Base-by-base conservation (phyloP, 2,113 vertebrate genomes). In the Meleagris gallopavo region DNA sequence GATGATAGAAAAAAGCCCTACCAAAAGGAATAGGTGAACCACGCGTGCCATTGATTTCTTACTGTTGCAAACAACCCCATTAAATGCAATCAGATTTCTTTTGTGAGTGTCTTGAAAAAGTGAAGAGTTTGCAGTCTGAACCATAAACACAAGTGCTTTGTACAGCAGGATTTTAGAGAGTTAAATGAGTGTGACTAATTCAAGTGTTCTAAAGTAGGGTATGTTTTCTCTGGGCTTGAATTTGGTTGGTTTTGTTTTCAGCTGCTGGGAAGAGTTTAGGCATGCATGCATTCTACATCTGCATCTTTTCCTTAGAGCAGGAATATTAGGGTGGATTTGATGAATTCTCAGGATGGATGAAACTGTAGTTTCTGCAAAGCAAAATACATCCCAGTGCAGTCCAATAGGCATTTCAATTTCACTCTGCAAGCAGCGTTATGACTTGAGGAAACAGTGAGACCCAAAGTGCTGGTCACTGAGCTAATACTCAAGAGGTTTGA, bases 151-250 rank as follows among this genome's bases (percentile, higher is more conserved):
- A 69, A 75, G 34, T 45, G 32, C 62, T 92, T 82, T 72, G 65
- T 80, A 27, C 61, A 57, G 65, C 65, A 69, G 80, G 83, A 93
- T 48, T 70, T 46, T 2, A 45, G 55, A 32, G 46, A 88, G 46
- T 86, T 91, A 94, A 97, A 93, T 14, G 70, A 78, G 11, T 81
- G 89, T 65, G 64, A 93, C 61, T 83, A 75, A 87, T 91, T 67
- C 25, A 46, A 55, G 46, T 60, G 32, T 71, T 89, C 65, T 36
- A 19, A 77, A 93, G 43, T 20, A 72, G 30, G 48, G 6, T 86
- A 17, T 58, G 41, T 77, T 81, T 74, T 88, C 50, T 57, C 40
- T 48, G 54, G 60, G 9, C 74, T 88, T 17, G 24, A 83, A 21
- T 66, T 80, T 91, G 52, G 57, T 90, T 57, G 52, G 52, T 89